A percentile compares a stretch with the other conserved stretches of the same genome.
phyloP scores from a whole-genome alignment of 2,888 invertebrate species.

The Tineola bisselliella region DNA sequence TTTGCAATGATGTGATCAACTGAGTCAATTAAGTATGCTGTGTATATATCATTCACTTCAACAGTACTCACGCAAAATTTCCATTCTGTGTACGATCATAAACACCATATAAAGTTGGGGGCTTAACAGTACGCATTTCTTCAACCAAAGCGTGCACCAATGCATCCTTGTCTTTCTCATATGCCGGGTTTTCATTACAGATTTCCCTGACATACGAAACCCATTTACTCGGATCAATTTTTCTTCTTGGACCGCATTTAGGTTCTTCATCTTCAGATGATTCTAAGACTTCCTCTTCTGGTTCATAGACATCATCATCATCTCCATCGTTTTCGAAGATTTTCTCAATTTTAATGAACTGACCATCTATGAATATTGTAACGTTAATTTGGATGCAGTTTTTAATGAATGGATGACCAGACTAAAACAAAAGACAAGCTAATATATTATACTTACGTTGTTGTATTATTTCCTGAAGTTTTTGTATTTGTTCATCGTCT shows the following conservation, averaged over 20 bases:
- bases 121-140: slow-evolving; percentile 37
- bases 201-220: slow-evolving; percentile 40
- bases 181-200: slow-evolving; percentile 30
- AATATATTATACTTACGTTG: neutral
- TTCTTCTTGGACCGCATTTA: neutral
- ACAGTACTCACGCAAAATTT: slow-evolving; percentile 41
- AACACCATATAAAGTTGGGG: slow-evolving; percentile 30
- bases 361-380: slow-evolving; percentile 24
- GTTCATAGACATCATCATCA: slow-evolving; percentile 16
- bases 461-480: neutral
- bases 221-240: slow-evolving; percentile 16
- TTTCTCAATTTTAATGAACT: slow-evolving; percentile 23
- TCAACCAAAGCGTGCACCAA: slow-evolving; percentile 34
- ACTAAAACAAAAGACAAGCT: too few relatives aligned
- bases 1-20: too few relatives aligned
- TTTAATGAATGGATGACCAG: too few relatives aligned
- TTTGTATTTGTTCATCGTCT: slow-evolving; percentile 16
- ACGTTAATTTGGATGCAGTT: too few relatives aligned
- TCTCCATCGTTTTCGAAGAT: slow-evolving; percentile 16
- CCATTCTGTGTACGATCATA: slow-evolving; percentile 27
- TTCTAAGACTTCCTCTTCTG: slow-evolving; percentile 15
- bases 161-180: slow-evolving; percentile 28
- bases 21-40: too few relatives aligned
- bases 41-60: too few relatives aligned
- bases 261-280: slow-evolving; percentile 5